These are phyloP conservation scores for Ptilodon capucinus DNA, from an alignment of 2,888 invertebrate species.

Conservation along the genomic window DNA sequence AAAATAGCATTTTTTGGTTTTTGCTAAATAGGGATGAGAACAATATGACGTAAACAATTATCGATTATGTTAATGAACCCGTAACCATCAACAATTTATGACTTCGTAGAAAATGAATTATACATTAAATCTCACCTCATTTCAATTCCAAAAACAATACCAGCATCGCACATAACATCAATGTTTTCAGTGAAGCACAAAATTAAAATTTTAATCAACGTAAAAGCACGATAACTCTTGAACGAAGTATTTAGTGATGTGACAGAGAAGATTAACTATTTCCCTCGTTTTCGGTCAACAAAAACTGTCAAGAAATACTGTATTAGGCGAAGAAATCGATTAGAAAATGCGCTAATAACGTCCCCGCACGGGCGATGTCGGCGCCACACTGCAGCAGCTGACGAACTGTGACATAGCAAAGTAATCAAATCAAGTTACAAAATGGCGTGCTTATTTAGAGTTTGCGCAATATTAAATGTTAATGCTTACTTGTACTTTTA, in stretches of 20 bases:
- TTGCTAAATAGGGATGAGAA: background rate
- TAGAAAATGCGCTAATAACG: constrained; percentile 44
- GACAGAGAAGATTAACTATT: constrained; percentile 52
- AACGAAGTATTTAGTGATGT: constrained; percentile 29
- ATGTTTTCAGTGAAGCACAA: constrained; percentile 35
- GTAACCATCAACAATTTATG: constrained; percentile 4
- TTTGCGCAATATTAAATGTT: constrained; percentile 60
- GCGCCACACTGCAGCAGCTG: constrained; percentile 58
- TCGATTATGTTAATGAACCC: constrained; percentile 11
- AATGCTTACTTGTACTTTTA: constrained; percentile 13
- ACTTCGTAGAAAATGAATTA: constrained; percentile 15
- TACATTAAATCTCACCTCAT: constrained; percentile 45
- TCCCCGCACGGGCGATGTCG: constrained; percentile 31
- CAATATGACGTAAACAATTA: constrained; percentile 7
- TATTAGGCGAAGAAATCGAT: constrained; percentile 53
- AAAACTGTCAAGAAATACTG: constrained; percentile 66
- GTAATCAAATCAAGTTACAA: constrained; percentile 42
- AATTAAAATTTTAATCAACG: constrained; percentile 19
- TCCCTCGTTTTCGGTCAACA: constrained; percentile 52
- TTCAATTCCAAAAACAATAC: constrained; percentile 46
- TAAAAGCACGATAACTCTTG: constrained; percentile 52
- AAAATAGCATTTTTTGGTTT: too few species aligned
- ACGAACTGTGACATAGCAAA: constrained; percentile 30
- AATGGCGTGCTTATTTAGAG: constrained; percentile 55
- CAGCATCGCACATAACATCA: constrained; percentile 29